These are phyloP conservation scores for Psophia crepitans DNA, from an alignment of 2,113 vertebrate species.

Conservation along the genomic window DNA sequence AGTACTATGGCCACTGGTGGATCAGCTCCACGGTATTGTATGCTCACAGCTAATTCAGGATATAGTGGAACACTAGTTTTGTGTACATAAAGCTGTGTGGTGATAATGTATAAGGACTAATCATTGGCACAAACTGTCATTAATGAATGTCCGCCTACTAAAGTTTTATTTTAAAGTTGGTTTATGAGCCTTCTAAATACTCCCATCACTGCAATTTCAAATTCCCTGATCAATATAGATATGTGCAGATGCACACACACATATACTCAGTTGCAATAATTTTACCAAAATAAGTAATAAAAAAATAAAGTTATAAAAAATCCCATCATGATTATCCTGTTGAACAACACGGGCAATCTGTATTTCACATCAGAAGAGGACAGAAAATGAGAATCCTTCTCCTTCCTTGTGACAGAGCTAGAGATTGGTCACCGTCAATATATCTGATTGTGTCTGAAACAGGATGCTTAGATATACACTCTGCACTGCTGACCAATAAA, in stretches of 20 bases:
- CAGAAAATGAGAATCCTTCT: background rate
- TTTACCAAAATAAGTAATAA: no score
- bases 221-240: background rate
- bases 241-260: background rate
- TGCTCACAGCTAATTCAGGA: background rate
- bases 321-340: accelerated
- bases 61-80: background rate
- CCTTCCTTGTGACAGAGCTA: background rate
- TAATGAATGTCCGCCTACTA: background rate
- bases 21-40: background rate
- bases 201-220: background rate
- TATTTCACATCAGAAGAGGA: background rate
- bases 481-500: conserved; percentile 18
- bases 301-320: no score
- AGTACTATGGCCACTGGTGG: background rate
- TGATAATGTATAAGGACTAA: background rate
- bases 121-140: background rate
- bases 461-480: background rate
- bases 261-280: no score
- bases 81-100: background rate
- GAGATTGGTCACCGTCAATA: background rate
- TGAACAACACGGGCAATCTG: background rate
- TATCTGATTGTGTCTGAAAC: background rate
- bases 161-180: background rate
- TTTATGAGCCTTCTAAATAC: background rate